Evolutionary conservation across 2,797 vertebrate species (phyloP), one percentile per base, ranked within the genome.

Genomic region (Tapirus indicus): DNA sequence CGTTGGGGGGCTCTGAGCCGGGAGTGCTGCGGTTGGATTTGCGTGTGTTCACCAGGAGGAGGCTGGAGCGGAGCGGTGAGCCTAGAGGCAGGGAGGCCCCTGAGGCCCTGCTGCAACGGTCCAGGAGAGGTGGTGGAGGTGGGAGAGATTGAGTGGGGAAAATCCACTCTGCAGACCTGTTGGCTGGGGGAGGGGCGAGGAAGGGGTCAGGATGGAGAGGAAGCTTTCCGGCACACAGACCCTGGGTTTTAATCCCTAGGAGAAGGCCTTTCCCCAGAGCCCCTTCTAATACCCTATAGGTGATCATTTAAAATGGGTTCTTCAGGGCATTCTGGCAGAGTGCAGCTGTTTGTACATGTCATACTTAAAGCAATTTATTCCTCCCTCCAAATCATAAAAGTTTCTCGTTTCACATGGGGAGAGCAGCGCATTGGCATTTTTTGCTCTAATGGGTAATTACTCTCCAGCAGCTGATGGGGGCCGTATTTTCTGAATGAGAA

Each of bases 401-500:
- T 83, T 20, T 49, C 38, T 69, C 0, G 0, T 66, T 84, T 58
- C 60, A 8, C 1, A 0, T 16, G 83, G 75, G 11, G 49, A 35
- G 74, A 86, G 75, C 21, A 4, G 44, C 1, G 2, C 49, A 1
- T 0, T 21, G 79, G 66, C 58, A 9, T 54, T 38, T 85, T 52
- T 88, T 93, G 79, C 93, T 44, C 49, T 84, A 88, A 92, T 10
- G 96, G 85, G 87, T 68, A 95, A 89, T 75, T 78, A 32, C 93
- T 97, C 95, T 90, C 77, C 16, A 35, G 97, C 85, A 94, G 87
- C 83, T 74, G 62, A 91, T 25, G 56, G 95, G 29, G 44, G 35
- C 91, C 94, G 0, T 90, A 92, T 95, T 96, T 98, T 97, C 88
- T 96, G 84, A 97, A 88, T 23, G 66, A 49, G 35, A 35, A n/a